These are phyloP conservation scores for Nemopilema nomurai DNA, from an alignment of 30 jellyfish, hydroid and myxozoan species.

Conservation along the genomic window DNA sequence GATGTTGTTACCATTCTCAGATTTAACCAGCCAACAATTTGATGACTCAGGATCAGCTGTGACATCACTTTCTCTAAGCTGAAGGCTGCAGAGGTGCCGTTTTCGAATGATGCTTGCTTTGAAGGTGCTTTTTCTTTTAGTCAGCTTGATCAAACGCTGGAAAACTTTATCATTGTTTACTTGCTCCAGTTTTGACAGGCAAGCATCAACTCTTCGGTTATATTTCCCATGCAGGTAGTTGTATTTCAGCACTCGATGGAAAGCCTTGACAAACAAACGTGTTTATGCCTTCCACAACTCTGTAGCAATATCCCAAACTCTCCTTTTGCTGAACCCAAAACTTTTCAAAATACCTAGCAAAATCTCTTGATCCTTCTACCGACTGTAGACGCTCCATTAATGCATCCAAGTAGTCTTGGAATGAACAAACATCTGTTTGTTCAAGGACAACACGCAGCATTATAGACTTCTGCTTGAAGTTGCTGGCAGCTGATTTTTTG, in stretches of 20 bases:
- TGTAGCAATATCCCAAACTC: conserved; percentile 17
- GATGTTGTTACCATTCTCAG: conserved; percentile 2
- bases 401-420: conserved; percentile 5
- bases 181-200: conserved; percentile 27
- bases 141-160: conserved; percentile 25
- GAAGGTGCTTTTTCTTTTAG: conserved; percentile 33
- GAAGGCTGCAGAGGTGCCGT: conserved; percentile 25
- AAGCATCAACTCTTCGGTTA: conserved; percentile 19
- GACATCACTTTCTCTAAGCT: neutral
- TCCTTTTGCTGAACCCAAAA: conserved; percentile 16
- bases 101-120: neutral
- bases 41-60: conserved; percentile 18
- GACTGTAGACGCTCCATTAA: neutral
- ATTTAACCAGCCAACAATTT: conserved; percentile 10
- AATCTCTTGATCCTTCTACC: conserved; percentile 22
- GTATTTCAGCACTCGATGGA: conserved; percentile 45
- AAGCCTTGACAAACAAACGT: conserved; percentile 14
- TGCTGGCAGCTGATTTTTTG: conserved; percentile 9
- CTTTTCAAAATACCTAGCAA: conserved; percentile 26
- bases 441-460: conserved; percentile 17
- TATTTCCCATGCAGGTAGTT: conserved; percentile 26
- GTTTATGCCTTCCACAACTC: conserved; percentile 26
- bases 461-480: conserved; percentile 24
- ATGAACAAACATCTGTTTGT: conserved; percentile 17
- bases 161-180: conserved; percentile 8